phyloP scores from a whole-genome alignment of 2,113 vertebrate species.

The Vicugna pacos region DNA sequence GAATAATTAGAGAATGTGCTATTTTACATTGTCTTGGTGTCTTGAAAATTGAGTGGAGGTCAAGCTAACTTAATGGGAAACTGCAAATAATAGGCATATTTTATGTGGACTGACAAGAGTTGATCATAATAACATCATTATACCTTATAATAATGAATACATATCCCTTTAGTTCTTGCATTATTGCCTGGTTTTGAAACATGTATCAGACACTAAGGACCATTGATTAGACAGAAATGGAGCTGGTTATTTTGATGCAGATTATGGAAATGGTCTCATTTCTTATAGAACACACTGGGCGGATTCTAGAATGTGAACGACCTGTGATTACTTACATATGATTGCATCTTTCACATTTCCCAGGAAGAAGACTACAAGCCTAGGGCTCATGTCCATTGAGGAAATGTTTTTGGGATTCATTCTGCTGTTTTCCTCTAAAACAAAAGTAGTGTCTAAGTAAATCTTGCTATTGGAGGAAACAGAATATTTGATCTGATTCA shows the following conservation, averaged over 20 bases:
- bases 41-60: not conserved
- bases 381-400: not conserved
- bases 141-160: conserved; percentile 37
- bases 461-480: not conserved
- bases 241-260: conserved; percentile 2
- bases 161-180: not conserved
- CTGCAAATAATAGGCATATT: not conserved
- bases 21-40: conserved; percentile 38
- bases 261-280: conserved; percentile 39
- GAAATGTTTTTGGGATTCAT: not conserved
- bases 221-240: conserved; percentile 31
- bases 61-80: not conserved
- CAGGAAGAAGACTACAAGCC: not conserved
- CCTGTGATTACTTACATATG: not conserved
- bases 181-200: not conserved
- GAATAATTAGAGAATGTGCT: conserved; percentile 23
- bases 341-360: not conserved
- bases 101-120: not conserved
- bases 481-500: not conserved
- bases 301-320: conserved; percentile 42
- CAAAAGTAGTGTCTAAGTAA: not conserved
- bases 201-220: not conserved
- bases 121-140: not conserved
- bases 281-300: not conserved
- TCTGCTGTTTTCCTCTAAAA: not conserved